Evolutionary conservation across 2,888 invertebrate genomes (phyloP).

Genomic region (Protodeltote pygarga): DNA sequence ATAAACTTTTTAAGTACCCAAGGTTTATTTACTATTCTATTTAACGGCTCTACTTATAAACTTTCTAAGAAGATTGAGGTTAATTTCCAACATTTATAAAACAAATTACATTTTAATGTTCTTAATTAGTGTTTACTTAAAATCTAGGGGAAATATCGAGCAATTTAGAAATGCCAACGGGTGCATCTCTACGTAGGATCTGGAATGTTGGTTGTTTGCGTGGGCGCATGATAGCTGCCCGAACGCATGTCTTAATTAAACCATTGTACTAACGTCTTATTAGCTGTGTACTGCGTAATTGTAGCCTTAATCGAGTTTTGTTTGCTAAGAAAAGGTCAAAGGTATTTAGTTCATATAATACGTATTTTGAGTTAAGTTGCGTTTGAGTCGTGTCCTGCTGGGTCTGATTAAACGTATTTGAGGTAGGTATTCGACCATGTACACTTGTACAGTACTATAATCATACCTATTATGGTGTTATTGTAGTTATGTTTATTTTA

Average conservation of each 20-base stretch:
- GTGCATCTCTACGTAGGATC: slow-evolving; percentile 37
- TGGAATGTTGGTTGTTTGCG: slow-evolving; percentile 52
- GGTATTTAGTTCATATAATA: slow-evolving; percentile 67
- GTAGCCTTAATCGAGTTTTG: slow-evolving; percentile 41
- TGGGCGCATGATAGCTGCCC: slow-evolving; percentile 59
- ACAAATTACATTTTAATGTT: slow-evolving; percentile 19
- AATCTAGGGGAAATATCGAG: slow-evolving; percentile 14
- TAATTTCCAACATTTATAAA: slow-evolving; percentile 5
- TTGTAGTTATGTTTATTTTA: slow-evolving; percentile 2
- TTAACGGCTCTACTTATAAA: neutral
- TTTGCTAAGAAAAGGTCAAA: slow-evolving; percentile 64
- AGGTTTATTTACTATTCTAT: neutral
- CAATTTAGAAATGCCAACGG: slow-evolving; percentile 34
- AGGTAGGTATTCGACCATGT: slow-evolving; percentile 16
- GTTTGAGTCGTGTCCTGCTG: slow-evolving; percentile 59
- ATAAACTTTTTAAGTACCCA: too few species aligned
- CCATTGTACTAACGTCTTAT: slow-evolving; percentile 68
- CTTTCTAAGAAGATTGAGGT: slow-evolving; percentile 1
- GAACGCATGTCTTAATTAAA: slow-evolving; percentile 76
- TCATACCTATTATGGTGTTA: slow-evolving; percentile 7
- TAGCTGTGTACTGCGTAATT: slow-evolving; percentile 54
- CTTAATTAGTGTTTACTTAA: slow-evolving; percentile 18
- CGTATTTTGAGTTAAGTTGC: slow-evolving; percentile 64
- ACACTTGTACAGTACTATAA: slow-evolving; percentile 3
- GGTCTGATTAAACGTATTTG: slow-evolving; percentile 47